Conservation (phyloP, 2,113 vertebrate species). For the Miniopterus natalensis region DNA sequence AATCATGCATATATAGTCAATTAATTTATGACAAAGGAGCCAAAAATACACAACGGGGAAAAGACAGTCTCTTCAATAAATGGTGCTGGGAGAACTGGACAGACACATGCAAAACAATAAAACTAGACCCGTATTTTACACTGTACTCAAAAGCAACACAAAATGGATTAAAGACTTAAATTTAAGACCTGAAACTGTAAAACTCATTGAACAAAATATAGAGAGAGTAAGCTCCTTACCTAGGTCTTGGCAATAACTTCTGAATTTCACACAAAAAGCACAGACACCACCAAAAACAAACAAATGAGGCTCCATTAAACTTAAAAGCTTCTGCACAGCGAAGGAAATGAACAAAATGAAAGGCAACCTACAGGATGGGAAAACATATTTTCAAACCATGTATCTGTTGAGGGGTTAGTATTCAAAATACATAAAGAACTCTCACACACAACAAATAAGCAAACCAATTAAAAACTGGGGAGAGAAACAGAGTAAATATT, state of each 20-base stretch:
- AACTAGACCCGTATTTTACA: neutral
- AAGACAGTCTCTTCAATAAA: neutral
- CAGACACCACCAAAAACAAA: neutral
- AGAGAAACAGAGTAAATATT: neutral
- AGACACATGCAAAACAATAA: neutral
- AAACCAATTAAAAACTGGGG: neutral
- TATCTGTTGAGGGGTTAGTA: neutral
- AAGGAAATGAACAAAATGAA: neutral
- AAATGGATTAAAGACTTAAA: neutral
- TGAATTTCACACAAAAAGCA: neutral
- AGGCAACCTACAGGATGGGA: neutral
- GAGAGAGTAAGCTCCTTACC: neutral
- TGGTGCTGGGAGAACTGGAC: neutral
- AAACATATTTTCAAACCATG: neutral
- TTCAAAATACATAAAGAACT: neutral
- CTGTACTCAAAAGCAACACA: neutral
- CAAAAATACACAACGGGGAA: neutral
- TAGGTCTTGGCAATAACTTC: neutral
- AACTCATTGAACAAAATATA: neutral
- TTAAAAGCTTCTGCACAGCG: neutral
- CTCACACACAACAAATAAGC: neutral
- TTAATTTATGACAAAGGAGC: neutral
- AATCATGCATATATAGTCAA: neutral
- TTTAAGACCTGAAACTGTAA: neutral
- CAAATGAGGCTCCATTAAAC: neutral